These are phyloP conservation scores for Nephila pilipes DNA, from an alignment of 1,140 invertebrate genomes.

Conservation along the genomic window DNA sequence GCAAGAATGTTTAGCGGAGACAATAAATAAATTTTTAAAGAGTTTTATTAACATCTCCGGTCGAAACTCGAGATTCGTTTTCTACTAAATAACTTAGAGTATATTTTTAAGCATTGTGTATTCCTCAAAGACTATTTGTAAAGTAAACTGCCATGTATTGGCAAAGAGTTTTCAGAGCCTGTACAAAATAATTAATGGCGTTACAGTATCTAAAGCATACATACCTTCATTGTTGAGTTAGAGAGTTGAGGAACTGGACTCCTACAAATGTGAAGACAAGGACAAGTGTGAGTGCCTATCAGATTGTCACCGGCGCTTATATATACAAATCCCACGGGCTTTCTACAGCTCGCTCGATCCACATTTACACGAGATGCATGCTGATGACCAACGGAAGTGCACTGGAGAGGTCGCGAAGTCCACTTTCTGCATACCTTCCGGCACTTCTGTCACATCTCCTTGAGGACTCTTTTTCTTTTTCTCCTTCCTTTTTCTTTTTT, in stretches of 20 bases:
- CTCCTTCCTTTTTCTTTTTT: neutral
- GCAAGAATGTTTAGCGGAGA: too few species aligned
- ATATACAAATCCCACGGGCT: slow-evolving; percentile 11
- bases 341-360: slow-evolving; percentile 18
- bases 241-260: too few species aligned
- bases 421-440: slow-evolving; percentile 39
- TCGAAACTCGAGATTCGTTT: too few species aligned
- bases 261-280: slow-evolving; percentile 1
- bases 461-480: neutral
- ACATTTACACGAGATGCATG: neutral
- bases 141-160: too few species aligned
- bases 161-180: neutral
- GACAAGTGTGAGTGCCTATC: neutral
- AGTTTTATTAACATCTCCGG: too few species aligned
- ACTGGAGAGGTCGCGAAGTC: slow-evolving; percentile 9
- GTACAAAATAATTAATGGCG: neutral
- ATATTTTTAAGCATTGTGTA: too few species aligned
- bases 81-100: too few species aligned
- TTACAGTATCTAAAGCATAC: neutral
- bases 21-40: too few species aligned
- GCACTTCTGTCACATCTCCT: slow-evolving; percentile 21
- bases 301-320: neutral
- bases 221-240: slow-evolving; percentile 29
- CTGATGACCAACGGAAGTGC: slow-evolving; percentile 26
- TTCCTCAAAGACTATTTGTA: too few species aligned